Percentiles rank a stretch among this genome's conserved stretches.
Evolutionary conservation across 2,888 invertebrate genomes (phyloP).

Genomic region (Tenthredo distinguenda): DNA sequence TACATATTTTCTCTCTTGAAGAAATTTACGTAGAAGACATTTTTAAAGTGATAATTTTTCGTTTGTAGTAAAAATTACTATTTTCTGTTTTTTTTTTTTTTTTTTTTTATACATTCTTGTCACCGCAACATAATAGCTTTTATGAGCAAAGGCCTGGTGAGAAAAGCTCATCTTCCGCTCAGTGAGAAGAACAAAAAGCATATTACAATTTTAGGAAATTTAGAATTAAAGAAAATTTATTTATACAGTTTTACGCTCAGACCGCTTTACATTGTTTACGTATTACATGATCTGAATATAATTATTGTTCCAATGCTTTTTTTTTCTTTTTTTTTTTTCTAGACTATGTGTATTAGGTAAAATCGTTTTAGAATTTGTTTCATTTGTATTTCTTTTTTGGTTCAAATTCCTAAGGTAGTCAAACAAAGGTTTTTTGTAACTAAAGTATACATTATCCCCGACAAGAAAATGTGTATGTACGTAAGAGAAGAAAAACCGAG

Average conservation of each 20-base stretch:
- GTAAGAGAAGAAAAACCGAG: not conserved
- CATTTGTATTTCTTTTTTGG: not conserved
- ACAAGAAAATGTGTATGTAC: not conserved
- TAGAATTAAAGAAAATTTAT: not conserved
- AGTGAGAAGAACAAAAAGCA: not conserved
- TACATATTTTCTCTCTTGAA: slow-evolving; percentile 20
- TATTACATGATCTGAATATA: slow-evolving; percentile 44
- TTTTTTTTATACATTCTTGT: not conserved
- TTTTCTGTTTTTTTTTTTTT: not conserved
- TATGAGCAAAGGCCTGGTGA: not conserved
- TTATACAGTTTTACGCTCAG: slow-evolving; percentile 15
- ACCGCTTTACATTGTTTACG: slow-evolving; percentile 5
- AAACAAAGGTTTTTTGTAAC: not conserved
- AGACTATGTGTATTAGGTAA: not conserved
- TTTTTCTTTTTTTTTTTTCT: slow-evolving; percentile 1
- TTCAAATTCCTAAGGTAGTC: not conserved
- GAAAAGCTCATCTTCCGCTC: not conserved
- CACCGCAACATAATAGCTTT: not conserved
- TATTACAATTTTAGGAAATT: not conserved
- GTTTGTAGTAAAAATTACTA: not conserved
- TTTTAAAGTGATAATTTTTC: not conserved
- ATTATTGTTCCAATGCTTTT: not conserved
- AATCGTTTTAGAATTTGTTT: slow-evolving; percentile 1
- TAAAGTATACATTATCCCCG: not conserved
- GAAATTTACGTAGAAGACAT: slow-evolving; percentile 25